These are phyloP conservation scores for Epizoanthus stellaris DNA, from an alignment of 92 coral and sea anemone species.

Conservation along the genomic window DNA sequence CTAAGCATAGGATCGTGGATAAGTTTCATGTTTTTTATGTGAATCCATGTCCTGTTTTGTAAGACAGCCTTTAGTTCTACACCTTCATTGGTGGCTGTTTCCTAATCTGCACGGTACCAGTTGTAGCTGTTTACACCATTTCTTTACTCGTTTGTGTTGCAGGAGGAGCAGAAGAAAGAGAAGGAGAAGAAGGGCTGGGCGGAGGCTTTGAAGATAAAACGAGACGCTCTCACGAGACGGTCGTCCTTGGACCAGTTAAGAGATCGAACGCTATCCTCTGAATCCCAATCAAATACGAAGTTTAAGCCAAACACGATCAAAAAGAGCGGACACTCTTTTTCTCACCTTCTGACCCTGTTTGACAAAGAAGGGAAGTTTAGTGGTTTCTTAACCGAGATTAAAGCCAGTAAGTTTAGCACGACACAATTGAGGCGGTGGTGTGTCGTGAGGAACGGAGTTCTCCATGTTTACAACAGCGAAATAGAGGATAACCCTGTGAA, in stretches of 20 bases:
- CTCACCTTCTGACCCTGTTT: conserved; percentile 70
- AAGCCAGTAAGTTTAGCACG: conserved; percentile 74
- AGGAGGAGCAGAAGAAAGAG: conserved; percentile 54
- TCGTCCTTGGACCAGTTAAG: conserved; percentile 54
- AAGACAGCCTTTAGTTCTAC: too few species aligned
- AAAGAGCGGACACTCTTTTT: conserved; percentile 70
- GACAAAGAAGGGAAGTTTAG: conserved; percentile 93
- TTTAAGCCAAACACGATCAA: conserved; percentile 61
- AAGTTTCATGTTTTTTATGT: too few species aligned
- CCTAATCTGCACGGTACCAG: too few species aligned
- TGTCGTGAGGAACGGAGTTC: conserved; percentile 86
- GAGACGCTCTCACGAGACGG: conserved; percentile 60
- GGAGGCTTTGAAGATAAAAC: conserved; percentile 70
- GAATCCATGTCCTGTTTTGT: too few species aligned
- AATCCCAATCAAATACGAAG: conserved; percentile 53
- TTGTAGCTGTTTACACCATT: too few species aligned
- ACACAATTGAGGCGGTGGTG: conserved; percentile 96
- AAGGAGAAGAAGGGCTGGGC: conserved; percentile 84
- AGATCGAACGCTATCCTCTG: conserved; percentile 43
- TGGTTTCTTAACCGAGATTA: conserved; percentile 91
- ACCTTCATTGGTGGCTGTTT: too few species aligned
- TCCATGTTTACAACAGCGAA: conserved; percentile 79
- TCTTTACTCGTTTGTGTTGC: neutral
- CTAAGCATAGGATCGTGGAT: too few species aligned
- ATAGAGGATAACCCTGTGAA: conserved; percentile 64